phyloP scores from a whole-genome alignment of 2,797 vertebrate species.

The Xyrichtys novacula region DNA sequence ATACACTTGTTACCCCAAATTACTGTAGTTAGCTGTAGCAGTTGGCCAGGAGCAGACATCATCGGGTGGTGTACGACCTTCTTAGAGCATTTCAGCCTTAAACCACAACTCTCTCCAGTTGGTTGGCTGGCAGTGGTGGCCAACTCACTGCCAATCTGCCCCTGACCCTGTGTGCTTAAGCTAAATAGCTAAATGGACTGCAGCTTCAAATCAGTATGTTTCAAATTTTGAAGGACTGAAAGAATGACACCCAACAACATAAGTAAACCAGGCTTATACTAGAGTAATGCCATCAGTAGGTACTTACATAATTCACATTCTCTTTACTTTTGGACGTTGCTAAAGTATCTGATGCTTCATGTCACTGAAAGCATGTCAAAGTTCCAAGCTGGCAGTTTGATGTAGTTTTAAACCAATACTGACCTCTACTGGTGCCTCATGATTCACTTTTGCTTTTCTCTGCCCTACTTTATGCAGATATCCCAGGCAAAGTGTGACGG shows the following conservation, averaged over 20 bases:
- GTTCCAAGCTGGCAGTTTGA: not conserved
- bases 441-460: constrained; percentile 21
- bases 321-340: not conserved
- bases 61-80: no score
- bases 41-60: no score
- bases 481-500: not conserved
- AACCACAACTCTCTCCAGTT: no score
- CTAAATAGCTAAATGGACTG: no score
- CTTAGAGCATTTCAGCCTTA: no score
- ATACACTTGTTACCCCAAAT: no score
- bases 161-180: no score
- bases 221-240: not conserved
- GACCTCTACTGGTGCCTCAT: constrained; percentile 61
- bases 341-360: not conserved
- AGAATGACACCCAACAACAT: not conserved
- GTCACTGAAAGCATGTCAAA: not conserved
- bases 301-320: not conserved
- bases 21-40: no score
- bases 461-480: constrained; percentile 47
- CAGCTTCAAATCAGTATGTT: no score
- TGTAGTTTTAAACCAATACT: constrained; percentile 37
- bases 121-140: no score
- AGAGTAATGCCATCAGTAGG: not conserved
- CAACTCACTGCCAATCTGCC: no score
- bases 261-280: not conserved